A percentile compares a stretch with the other conserved stretches of the same genome.
phyloP scores from a whole-genome alignment of 2,888 invertebrate species.

The Cryptocephalus primarius region DNA sequence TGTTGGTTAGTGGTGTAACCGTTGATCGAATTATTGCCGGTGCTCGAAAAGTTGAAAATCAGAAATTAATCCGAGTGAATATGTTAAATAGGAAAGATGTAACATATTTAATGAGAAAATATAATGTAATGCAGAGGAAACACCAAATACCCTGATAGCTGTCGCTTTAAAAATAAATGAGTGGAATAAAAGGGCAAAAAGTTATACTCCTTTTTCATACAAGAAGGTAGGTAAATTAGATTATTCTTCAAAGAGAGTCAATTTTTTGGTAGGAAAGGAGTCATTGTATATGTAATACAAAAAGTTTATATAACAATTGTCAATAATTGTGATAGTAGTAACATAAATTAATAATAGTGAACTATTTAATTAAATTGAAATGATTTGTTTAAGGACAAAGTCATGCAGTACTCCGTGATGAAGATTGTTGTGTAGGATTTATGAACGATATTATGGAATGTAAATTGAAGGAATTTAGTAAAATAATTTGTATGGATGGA shows the following conservation, averaged over 20 bases:
- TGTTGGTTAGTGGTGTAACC: conserved; percentile 9
- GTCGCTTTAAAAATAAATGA: conserved; percentile 2
- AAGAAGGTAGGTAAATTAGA: conserved; percentile 2
- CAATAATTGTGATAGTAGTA: not conserved
- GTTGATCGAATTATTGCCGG: conserved; percentile 4
- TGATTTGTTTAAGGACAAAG: conserved; percentile 1
- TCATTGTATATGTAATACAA: not conserved
- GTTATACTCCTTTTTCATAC: conserved; percentile 4
- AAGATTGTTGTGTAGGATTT: conserved; percentile 10
- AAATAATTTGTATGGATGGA: conserved; percentile 10
- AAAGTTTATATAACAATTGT: no score
- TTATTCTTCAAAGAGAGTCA: no score
- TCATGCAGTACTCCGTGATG: conserved; percentile 6
- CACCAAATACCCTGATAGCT: conserved; percentile 4
- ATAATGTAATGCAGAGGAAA: conserved; percentile 3
- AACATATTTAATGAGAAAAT: conserved; percentile 2
- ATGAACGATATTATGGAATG: conserved; percentile 10
- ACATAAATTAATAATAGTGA: not conserved
- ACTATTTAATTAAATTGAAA: not conserved
- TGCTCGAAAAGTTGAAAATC: conserved; percentile 1
- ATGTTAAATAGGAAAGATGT: conserved; percentile 2
- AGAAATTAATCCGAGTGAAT: not conserved
- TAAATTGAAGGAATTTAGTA: conserved; percentile 7
- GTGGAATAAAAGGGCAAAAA: conserved; percentile 3
- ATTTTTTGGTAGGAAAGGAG: not conserved